phyloP scores from a whole-genome alignment of 2,888 invertebrate genomes.

The Ormia ochracea region DNA sequence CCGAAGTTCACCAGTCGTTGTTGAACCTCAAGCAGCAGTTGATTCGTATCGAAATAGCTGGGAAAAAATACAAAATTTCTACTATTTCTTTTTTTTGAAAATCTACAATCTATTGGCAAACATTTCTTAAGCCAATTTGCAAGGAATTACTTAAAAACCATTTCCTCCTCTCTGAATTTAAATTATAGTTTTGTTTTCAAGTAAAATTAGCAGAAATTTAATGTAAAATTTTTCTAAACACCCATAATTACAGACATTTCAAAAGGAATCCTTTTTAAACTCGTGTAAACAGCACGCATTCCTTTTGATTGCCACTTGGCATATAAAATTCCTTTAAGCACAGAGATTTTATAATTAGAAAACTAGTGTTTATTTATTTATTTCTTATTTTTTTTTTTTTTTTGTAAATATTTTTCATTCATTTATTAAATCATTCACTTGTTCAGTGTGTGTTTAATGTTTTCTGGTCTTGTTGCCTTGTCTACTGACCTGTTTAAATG shows the following conservation, averaged over 20 bases:
- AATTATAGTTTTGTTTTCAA: background rate
- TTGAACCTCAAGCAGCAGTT: too few relatives aligned
- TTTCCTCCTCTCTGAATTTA: background rate
- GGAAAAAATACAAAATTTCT: background rate
- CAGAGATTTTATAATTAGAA: conserved; percentile 30
- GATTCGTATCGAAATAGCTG: too few relatives aligned
- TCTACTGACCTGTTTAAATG: conserved; percentile 61
- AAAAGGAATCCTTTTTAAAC: background rate
- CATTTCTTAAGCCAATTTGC: background rate
- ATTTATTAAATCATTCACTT: background rate
- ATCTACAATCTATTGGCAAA: background rate
- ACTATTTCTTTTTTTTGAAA: background rate
- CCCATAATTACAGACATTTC: conserved; percentile 31
- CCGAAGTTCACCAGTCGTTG: too few relatives aligned
- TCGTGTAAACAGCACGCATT: conserved; percentile 31
- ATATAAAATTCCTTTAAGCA: conserved; percentile 14
- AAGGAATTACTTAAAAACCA: background rate
- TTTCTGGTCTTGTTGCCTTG: conserved; percentile 23
- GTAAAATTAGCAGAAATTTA: conserved; percentile 12
- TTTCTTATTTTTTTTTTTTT: too few relatives aligned
- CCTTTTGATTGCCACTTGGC: background rate
- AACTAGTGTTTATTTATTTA: conserved; percentile 53
- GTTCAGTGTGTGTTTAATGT: background rate
- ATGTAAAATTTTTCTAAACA: conserved; percentile 20
- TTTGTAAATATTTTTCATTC: too few relatives aligned